phyloP scores from a whole-genome alignment of 2,888 invertebrate species.

The Synergus itoensis region DNA sequence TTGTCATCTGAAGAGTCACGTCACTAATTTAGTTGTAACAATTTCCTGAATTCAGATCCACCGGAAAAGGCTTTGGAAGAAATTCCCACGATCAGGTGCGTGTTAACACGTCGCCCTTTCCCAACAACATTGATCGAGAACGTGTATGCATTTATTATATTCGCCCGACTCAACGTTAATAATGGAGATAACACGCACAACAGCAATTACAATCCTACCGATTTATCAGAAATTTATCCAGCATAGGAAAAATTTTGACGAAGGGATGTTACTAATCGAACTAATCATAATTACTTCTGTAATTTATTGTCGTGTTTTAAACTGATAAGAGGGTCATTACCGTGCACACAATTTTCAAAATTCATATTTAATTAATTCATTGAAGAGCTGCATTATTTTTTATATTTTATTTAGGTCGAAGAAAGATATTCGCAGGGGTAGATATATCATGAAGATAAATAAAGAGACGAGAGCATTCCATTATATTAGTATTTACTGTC shows the following conservation, averaged over 20 bases:
- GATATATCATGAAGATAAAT: not conserved
- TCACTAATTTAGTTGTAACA: slow-evolving; percentile 47
- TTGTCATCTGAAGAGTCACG: slow-evolving; percentile 45
- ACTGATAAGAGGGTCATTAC: not conserved
- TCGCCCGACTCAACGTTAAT: slow-evolving; percentile 50
- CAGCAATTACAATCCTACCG: slow-evolving; percentile 75
- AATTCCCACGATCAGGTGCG: slow-evolving; percentile 57
- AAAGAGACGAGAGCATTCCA: not conserved
- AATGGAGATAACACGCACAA: slow-evolving; percentile 73
- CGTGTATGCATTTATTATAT: slow-evolving; percentile 51
- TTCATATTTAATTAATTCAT: no score
- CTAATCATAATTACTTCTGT: not conserved
- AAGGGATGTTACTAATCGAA: slow-evolving; percentile 37
- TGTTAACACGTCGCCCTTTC: slow-evolving; percentile 49
- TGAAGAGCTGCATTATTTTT: no score
- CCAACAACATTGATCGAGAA: slow-evolving; percentile 43
- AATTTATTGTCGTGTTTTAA: slow-evolving; percentile 6
- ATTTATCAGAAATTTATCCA: slow-evolving; percentile 74
- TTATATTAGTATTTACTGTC: slow-evolving; percentile 24
- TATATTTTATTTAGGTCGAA: no score
- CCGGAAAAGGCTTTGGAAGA: slow-evolving; percentile 51
- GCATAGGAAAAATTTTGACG: slow-evolving; percentile 52
- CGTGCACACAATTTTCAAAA: no score
- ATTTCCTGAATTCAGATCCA: slow-evolving; percentile 61
- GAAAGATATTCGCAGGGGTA: not conserved